Evolutionary conservation across 2,888 invertebrate genomes (phyloP).

Genomic region (Brachyptera putata): DNA sequence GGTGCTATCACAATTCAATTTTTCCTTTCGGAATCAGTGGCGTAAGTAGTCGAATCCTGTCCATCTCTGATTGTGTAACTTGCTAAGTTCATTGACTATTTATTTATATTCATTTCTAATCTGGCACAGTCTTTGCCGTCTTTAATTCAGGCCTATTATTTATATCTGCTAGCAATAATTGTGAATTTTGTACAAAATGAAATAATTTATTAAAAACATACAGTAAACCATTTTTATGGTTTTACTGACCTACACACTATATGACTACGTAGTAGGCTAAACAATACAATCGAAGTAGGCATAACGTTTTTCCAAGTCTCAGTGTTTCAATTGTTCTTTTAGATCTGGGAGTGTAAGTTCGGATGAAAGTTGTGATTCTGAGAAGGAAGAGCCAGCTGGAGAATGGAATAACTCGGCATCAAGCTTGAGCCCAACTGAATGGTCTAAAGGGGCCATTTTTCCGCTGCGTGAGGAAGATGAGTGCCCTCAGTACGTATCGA

Average conservation of each 20-base stretch:
- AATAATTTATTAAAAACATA: background rate
- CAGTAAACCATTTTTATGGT: constrained; percentile 10
- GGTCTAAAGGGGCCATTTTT: constrained; percentile 21
- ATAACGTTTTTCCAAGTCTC: background rate
- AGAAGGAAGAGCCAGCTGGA: constrained; percentile 39
- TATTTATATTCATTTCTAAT: too few relatives aligned
- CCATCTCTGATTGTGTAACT: too few relatives aligned
- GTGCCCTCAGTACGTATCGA: background rate
- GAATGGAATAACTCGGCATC: constrained; percentile 20
- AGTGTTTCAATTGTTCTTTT: background rate
- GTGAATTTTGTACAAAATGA: background rate
- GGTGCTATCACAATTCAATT: too few relatives aligned
- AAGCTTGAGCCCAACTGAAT: constrained; percentile 10
- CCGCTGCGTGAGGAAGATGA: constrained; percentile 19
- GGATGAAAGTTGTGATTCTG: constrained; percentile 52
- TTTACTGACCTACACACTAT: too few relatives aligned
- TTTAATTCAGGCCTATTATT: too few relatives aligned
- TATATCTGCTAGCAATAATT: too few relatives aligned
- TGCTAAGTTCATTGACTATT: too few relatives aligned
- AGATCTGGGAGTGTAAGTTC: constrained; percentile 58
- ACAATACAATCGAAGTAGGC: too few relatives aligned
- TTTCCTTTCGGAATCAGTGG: too few relatives aligned
- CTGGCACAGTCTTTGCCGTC: too few relatives aligned
- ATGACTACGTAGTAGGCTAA: too few relatives aligned
- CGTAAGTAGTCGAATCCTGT: too few relatives aligned